Percentiles rank a stretch among this genome's conserved stretches.
Evolutionary conservation across 2,797 vertebrate species (phyloP).

Genomic region (Rhincodon typus): DNA sequence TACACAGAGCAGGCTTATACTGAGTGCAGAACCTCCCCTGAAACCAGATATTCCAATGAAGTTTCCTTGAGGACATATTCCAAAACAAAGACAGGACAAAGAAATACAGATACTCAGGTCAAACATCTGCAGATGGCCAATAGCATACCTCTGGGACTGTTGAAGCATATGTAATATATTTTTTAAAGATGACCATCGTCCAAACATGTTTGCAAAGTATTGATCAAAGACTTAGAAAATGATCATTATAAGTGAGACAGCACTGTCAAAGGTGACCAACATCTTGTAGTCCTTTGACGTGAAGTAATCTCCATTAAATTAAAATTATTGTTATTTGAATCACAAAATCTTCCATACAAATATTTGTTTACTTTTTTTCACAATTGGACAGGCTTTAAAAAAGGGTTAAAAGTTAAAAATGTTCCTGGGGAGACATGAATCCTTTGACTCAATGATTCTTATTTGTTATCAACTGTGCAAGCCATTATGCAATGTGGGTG

Average conservation of each 20-base stretch:
- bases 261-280: background rate
- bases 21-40: background rate
- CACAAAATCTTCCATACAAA: background rate
- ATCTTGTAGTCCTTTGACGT: background rate
- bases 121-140: background rate
- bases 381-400: background rate
- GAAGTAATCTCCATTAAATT: background rate
- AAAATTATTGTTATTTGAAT: background rate
- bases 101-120: background rate
- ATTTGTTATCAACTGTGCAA: background rate
- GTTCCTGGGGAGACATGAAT: background rate
- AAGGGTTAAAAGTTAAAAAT: background rate
- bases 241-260: background rate
- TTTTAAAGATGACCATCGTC: background rate
- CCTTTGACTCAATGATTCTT: background rate
- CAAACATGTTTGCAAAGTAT: background rate
- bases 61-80: background rate
- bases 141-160: background rate
- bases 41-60: background rate
- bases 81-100: background rate
- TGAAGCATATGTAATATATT: background rate
- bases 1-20: background rate
- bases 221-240: background rate
- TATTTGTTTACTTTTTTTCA: background rate
- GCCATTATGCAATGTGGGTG: background rate